Evolutionary conservation across 2,797 vertebrate species (phyloP).

Genomic region (Chloroceryle inda): DNA sequence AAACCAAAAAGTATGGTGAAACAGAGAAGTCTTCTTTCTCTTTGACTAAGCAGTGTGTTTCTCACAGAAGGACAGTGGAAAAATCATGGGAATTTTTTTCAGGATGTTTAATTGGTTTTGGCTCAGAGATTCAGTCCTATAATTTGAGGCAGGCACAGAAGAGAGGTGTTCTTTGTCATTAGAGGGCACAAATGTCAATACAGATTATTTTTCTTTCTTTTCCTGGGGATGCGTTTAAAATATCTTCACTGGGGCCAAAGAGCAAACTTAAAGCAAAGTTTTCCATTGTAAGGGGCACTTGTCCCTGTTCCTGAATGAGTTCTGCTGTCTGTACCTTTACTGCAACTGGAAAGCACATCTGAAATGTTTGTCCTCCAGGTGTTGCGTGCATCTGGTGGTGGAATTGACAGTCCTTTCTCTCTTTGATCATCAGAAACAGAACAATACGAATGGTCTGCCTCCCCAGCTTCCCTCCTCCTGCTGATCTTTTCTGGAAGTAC

Average conservation of each 20-base stretch:
- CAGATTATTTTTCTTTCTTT: not conserved
- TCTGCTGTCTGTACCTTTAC: not conserved
- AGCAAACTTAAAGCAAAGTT: not conserved
- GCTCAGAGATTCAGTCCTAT: not conserved
- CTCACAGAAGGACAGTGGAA: not conserved
- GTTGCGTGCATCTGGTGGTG: not conserved
- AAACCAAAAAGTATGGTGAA: not conserved
- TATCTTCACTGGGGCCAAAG: not conserved
- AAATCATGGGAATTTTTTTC: not conserved
- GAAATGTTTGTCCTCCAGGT: not conserved
- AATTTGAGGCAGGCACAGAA: not conserved
- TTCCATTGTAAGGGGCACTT: not conserved
- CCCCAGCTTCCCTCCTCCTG: slow-evolving; percentile 79
- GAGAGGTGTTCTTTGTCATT: fast-evolving
- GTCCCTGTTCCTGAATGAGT: not conserved
- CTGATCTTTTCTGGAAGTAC: slow-evolving; percentile 82
- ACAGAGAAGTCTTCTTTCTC: not conserved
- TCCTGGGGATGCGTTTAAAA: not conserved
- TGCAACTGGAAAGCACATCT: not conserved
- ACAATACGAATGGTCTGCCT: slow-evolving; percentile 78
- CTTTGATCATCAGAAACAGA: slow-evolving; percentile 70
- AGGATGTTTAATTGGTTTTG: not conserved
- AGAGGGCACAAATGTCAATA: not conserved
- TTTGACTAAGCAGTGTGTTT: not conserved
- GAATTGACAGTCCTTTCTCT: not conserved